Percentiles rank a stretch among this genome's conserved stretches.
Evolutionary conservation across 2,797 vertebrate species (phyloP).

Genomic region (Mallotus villosus): DNA sequence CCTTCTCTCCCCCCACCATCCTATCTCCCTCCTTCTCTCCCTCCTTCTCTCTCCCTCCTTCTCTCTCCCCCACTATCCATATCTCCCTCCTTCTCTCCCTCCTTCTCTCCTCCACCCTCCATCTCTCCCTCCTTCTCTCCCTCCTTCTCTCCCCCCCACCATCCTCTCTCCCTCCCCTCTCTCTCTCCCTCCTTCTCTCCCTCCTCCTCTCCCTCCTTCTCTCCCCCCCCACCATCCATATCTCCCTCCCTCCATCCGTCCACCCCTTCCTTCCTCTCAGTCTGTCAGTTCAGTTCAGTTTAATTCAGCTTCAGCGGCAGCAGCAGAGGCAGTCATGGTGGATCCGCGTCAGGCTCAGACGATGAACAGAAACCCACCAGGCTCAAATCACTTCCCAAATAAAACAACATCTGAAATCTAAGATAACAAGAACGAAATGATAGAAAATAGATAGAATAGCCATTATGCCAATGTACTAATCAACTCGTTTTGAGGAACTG

Average conservation of each 20-base stretch:
- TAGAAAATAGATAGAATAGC: no score
- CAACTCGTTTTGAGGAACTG: neutral
- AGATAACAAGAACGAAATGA: neutral
- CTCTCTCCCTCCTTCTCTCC: neutral
- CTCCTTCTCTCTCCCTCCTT: neutral
- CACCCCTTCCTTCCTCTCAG: neutral
- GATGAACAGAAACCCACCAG: constrained; percentile 29
- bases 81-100: no score
- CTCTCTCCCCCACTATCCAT: no score
- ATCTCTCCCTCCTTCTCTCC: no score
- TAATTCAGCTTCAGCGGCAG: constrained; percentile 19
- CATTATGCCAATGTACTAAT: neutral
- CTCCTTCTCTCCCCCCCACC: neutral
- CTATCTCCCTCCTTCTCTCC: neutral
- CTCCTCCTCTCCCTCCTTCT: constrained; percentile 5
- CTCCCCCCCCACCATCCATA: neutral
- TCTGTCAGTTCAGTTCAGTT: constrained; percentile 30
- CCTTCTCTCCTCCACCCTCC: neutral
- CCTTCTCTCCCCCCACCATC: neutral
- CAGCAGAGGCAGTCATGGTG: constrained; percentile 41
- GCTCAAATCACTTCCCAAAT: neutral
- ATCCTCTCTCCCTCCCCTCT: neutral
- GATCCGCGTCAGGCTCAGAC: constrained; percentile 26
- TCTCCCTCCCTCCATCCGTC: neutral
- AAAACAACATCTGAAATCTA: neutral